A percentile compares a stretch with the other conserved stretches of the same genome.
These are phyloP conservation scores for Diplazon laetatorius DNA, from an alignment of 2,888 invertebrate species.

Conservation along the genomic window DNA sequence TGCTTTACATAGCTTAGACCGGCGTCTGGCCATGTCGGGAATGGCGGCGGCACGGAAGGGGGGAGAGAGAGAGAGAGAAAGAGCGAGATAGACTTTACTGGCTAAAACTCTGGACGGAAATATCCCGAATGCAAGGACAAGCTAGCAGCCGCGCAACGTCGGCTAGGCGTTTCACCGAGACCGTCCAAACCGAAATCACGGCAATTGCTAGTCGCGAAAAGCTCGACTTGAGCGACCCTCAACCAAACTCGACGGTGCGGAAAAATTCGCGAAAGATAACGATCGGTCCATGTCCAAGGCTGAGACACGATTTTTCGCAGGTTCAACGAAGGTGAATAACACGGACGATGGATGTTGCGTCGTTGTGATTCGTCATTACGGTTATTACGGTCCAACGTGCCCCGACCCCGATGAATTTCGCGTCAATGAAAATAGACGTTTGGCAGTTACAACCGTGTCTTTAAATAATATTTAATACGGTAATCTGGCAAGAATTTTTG, in stretches of 20 bases:
- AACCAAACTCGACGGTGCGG: neutral
- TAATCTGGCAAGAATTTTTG: constrained; percentile 62
- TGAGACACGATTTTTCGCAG: constrained; percentile 39
- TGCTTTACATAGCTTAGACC: constrained; percentile 76
- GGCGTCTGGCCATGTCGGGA: constrained; percentile 80
- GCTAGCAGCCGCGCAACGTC: constrained; percentile 58
- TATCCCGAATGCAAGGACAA: constrained; percentile 81
- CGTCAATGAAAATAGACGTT: constrained; percentile 65
- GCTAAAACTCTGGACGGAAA: constrained; percentile 81
- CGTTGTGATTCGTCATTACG: constrained; percentile 52
- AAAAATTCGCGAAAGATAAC: constrained; percentile 25
- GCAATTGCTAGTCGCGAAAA: constrained; percentile 53
- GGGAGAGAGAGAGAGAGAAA: too few species aligned
- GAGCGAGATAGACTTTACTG: constrained; percentile 79
- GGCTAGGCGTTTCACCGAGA: constrained; percentile 26
- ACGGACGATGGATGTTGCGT: constrained; percentile 23
- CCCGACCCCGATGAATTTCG: constrained; percentile 58
- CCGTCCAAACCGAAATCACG: constrained; percentile 22
- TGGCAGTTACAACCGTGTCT: constrained; percentile 58
- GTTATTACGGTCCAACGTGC: constrained; percentile 30
- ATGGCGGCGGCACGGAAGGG: constrained; percentile 72
- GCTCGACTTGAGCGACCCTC: constrained; percentile 14
- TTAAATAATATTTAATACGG: constrained; percentile 63
- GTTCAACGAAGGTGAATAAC: constrained; percentile 57
- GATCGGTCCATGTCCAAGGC: constrained; percentile 51